These are phyloP conservation scores for Parauchenoglanis punctatus DNA, from an alignment of 2,797 vertebrate genomes.

Conservation along the genomic window DNA sequence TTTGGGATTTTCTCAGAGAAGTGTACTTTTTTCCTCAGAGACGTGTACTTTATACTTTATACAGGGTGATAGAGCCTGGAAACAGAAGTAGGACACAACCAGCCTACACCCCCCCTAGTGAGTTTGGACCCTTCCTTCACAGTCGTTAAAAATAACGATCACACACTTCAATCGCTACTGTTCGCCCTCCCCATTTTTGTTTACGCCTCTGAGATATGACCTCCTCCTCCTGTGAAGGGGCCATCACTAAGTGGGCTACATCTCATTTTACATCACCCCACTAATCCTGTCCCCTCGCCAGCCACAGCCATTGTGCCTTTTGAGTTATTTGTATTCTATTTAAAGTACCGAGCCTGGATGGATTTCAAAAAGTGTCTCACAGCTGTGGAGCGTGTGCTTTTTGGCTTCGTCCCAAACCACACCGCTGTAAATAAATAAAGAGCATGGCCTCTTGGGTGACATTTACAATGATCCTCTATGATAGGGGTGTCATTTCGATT, in stretches of 20 bases:
- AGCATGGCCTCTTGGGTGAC: not conserved
- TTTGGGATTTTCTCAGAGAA: not conserved
- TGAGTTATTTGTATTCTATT: not conserved
- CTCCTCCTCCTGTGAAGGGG: not conserved
- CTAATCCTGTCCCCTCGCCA: not conserved
- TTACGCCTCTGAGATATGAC: not conserved
- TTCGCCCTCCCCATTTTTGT: not conserved
- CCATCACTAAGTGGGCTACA: not conserved
- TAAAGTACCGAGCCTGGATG: not conserved
- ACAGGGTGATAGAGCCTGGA: not conserved
- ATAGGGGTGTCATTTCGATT: not conserved
- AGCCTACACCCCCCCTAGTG: not conserved
- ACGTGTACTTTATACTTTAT: no score
- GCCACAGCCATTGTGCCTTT: not conserved
- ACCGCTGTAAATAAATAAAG: not conserved
- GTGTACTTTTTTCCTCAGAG: not conserved
- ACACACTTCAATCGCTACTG: not conserved
- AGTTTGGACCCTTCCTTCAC: not conserved
- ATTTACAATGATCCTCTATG: not conserved
- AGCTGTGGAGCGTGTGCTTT: not conserved
- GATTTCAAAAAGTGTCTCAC: conserved; percentile 1
- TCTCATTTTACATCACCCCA: not conserved
- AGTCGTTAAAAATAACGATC: not conserved
- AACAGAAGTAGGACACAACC: not conserved
- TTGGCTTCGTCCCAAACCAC: not conserved